Conservation (phyloP, 2,888 invertebrate species). For the Eudemis profundana region DNA sequence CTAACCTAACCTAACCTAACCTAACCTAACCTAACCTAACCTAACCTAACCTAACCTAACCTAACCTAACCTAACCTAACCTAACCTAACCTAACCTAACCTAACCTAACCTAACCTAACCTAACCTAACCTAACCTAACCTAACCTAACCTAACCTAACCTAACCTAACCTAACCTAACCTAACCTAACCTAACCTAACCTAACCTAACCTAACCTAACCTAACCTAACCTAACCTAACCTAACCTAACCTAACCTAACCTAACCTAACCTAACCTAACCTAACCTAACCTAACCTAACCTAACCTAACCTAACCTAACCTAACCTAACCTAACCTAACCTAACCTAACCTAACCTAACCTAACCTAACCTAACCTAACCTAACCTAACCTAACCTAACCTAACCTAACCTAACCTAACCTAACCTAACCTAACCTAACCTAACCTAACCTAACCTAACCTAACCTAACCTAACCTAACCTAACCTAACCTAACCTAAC, state of each 20-base stretch:
- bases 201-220: slow-evolving; percentile 14
- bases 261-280: slow-evolving; percentile 14
- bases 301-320: slow-evolving; percentile 14
- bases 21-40: slow-evolving; percentile 14
- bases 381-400: slow-evolving; percentile 14
- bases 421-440: slow-evolving; percentile 14
- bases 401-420: slow-evolving; percentile 14
- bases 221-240: slow-evolving; percentile 14
- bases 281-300: slow-evolving; percentile 14
- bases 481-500: slow-evolving; percentile 14
- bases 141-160: slow-evolving; percentile 14
- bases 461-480: slow-evolving; percentile 14
- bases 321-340: slow-evolving; percentile 14
- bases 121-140: slow-evolving; percentile 14
- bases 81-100: slow-evolving; percentile 14
- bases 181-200: slow-evolving; percentile 14
- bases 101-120: slow-evolving; percentile 14
- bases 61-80: slow-evolving; percentile 14
- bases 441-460: slow-evolving; percentile 14
- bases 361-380: slow-evolving; percentile 14
- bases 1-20: slow-evolving; percentile 14
- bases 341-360: slow-evolving; percentile 14
- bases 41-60: slow-evolving; percentile 14
- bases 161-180: slow-evolving; percentile 14
- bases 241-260: slow-evolving; percentile 14